phyloP scores from a whole-genome alignment of 2,113 vertebrate genomes.

The Bujurquina vittata region DNA sequence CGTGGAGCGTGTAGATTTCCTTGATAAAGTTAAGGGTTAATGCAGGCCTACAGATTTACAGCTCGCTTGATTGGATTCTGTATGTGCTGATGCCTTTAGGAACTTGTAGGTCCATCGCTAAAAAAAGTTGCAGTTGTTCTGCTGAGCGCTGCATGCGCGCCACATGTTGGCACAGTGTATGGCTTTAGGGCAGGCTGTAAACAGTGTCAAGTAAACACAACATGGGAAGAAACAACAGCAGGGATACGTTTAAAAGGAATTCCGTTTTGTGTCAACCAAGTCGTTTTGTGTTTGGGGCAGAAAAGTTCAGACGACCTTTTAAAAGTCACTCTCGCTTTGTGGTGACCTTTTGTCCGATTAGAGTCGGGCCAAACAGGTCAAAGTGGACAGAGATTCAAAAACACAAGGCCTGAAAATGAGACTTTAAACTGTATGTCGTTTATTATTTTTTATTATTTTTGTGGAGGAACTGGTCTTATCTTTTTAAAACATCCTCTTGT shows the following conservation, averaged over 20 bases:
- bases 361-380: neutral
- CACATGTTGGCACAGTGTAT: constrained; percentile 56
- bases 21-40: constrained; percentile 55
- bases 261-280: constrained; percentile 74
- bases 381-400: neutral
- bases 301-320: constrained; percentile 76
- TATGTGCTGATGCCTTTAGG: constrained; percentile 29
- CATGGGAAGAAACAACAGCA: constrained; percentile 66
- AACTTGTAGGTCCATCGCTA: constrained; percentile 32
- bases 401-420: neutral
- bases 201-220: constrained; percentile 76
- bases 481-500: neutral
- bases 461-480: neutral
- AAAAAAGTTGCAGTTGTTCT: constrained; percentile 34
- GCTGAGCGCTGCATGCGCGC: constrained; percentile 4
- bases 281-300: constrained; percentile 68
- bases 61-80: constrained; percentile 33
- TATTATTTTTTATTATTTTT: neutral
- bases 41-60: constrained; percentile 37
- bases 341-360: constrained; percentile 59
- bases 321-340: constrained; percentile 72
- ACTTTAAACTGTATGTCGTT: neutral
- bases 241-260: constrained; percentile 66
- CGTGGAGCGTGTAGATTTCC: constrained; percentile 45
- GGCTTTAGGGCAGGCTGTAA: constrained; percentile 66